Evolutionary conservation across 2,888 invertebrate species (phyloP).

Genomic region (Cordylochernes scorpioides): DNA sequence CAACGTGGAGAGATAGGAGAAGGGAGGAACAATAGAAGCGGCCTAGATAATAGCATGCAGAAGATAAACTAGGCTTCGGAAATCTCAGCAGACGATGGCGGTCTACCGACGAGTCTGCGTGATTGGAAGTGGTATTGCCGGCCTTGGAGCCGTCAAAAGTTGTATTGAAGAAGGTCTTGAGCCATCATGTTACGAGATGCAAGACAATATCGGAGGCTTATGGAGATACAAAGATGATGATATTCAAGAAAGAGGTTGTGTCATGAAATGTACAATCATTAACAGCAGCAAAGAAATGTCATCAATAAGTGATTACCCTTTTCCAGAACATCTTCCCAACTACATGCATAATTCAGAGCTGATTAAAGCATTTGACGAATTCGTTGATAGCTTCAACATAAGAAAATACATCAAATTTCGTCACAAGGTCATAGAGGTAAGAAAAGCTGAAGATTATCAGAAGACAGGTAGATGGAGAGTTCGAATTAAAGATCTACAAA

Average conservation of each 20-base stretch:
- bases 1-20: too few relatives aligned
- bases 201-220: constrained; percentile 19
- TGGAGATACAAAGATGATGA: constrained; percentile 18
- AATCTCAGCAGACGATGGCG: too few relatives aligned
- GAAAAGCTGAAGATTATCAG: constrained; percentile 4
- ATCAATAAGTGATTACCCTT: constrained; percentile 21
- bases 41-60: too few relatives aligned
- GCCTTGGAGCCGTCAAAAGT: constrained; percentile 20
- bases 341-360: constrained; percentile 21
- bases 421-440: constrained; percentile 16
- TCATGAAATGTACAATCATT: constrained; percentile 21
- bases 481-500: too few relatives aligned
- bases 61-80: too few relatives aligned
- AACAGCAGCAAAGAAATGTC: constrained; percentile 23
- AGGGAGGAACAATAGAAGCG: too few relatives aligned
- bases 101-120: too few relatives aligned
- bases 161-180: constrained; percentile 19
- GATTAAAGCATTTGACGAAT: constrained; percentile 18
- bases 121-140: constrained; percentile 22
- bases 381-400: constrained; percentile 18
- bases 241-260: constrained; percentile 17
- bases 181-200: constrained; percentile 20
- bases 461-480: too few relatives aligned
- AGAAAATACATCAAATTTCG: constrained; percentile 18
- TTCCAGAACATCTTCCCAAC: constrained; percentile 18